phyloP scores from a whole-genome alignment of 2,797 vertebrate genomes.

The Sciurus vulgaris region DNA sequence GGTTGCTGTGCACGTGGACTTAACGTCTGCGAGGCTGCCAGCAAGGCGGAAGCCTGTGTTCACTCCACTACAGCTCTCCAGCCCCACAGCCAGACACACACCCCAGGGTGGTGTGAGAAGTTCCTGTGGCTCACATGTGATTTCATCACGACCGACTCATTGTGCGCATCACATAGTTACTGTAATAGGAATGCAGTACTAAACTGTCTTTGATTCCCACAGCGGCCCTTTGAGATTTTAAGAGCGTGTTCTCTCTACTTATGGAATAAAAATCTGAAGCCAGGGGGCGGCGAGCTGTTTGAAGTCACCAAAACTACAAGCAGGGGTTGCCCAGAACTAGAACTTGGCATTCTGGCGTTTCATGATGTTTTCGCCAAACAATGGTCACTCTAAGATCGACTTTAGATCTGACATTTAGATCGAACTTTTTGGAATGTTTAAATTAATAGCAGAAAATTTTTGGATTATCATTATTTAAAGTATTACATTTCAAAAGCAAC shows the following conservation, averaged over 20 bases:
- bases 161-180: background rate
- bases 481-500: background rate
- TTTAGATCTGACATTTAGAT: background rate
- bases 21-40: background rate
- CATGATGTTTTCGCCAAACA: background rate
- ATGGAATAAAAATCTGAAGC: background rate
- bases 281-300: background rate
- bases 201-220: background rate
- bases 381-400: background rate
- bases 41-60: background rate
- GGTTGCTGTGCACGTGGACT: background rate
- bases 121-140: background rate
- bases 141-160: background rate
- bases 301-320: background rate
- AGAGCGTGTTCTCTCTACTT: background rate
- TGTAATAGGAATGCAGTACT: background rate
- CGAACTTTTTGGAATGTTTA: background rate
- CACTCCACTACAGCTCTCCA: no score
- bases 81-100: background rate
- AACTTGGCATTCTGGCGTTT: background rate
- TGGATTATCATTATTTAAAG: background rate
- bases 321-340: background rate
- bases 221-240: background rate
- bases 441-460: background rate
- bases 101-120: no score